These are phyloP conservation scores for Germaria angustata DNA, from an alignment of 2,888 invertebrate genomes.

Conservation along the genomic window DNA sequence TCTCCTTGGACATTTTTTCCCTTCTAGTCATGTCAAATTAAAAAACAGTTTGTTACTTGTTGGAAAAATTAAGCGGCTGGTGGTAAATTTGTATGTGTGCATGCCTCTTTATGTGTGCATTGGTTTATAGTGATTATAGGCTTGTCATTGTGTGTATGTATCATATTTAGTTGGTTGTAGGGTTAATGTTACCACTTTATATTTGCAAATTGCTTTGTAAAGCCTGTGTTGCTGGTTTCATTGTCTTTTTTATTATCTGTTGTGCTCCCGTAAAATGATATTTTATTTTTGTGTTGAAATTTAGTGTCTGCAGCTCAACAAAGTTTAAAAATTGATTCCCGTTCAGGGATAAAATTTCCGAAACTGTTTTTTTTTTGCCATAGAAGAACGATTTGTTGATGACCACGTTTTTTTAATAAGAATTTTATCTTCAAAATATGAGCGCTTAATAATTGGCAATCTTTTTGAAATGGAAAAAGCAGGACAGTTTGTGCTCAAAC, in stretches of 20 bases:
- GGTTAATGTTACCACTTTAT: constrained; percentile 52
- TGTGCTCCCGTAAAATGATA: constrained; percentile 33
- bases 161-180: constrained; percentile 53
- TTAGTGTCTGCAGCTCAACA: constrained; percentile 18
- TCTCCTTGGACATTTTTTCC: background rate
- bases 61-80: constrained; percentile 6
- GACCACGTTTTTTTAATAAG: background rate
- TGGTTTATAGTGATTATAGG: constrained; percentile 34
- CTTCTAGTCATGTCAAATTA: constrained; percentile 49
- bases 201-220: constrained; percentile 53
- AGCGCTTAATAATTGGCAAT: background rate
- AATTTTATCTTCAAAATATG: background rate
- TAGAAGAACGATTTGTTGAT: background rate
- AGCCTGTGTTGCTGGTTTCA: background rate
- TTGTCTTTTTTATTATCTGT: background rate
- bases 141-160: constrained; percentile 53
- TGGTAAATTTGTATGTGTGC: background rate
- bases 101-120: background rate
- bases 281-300: constrained; percentile 42
- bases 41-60: constrained; percentile 26
- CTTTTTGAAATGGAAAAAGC: too few species aligned
- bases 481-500: too few species aligned
- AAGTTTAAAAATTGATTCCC: constrained; percentile 29
- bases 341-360: background rate
- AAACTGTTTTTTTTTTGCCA: background rate